Evolutionary conservation across 2,113 vertebrate genomes (phyloP), one percentile per base, ranked within the genome.

Genomic region (Rhea pennata): DNA sequence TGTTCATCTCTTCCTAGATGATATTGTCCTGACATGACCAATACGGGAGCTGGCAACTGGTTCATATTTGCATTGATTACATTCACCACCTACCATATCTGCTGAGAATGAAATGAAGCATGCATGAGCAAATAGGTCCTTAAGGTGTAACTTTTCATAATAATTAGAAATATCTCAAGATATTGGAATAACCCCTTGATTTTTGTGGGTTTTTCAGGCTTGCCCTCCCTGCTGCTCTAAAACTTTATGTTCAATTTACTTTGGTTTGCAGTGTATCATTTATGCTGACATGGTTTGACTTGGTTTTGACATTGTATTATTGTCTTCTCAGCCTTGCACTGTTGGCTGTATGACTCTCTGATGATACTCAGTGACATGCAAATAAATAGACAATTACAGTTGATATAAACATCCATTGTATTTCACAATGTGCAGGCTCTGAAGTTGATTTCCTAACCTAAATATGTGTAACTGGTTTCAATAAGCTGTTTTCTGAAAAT

Each of bases 331-430:
- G 74, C 74, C 71, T 93, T 94, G 62, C 79, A 40, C 53, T 88
- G 66, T 77, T 84, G 91, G 67, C 84, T 97, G 54, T 78, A 4
- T 85, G 88, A 76, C 33, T 73, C 64, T 46, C 71, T 96, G 91
- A 76, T 84, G 94, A 71, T 93, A 66, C 62, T 87, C 81, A 93
- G 92, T 93, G 89, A 74, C 89, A 88, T 92, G 78, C 87, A 95
- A 79, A 95, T 93, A 94, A 96, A 93, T 7, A 91, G 95, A 77
- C 88, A 95, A 95, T 96, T 95, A 87, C 82, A 71, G 84, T 36
- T 80, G 84, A n/a, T 90, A 51, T 77, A 93, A 89, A 89, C 74
- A 77, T 62, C 51, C 70, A 79, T 93, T 96, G 51, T 93, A 77
- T 90, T 91, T 93, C 94, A 87, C 71, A 83, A 74, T 90, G 61